Evolutionary conservation across 1,140 invertebrate genomes (phyloP).

Genomic region (Colletes latitarsis): DNA sequence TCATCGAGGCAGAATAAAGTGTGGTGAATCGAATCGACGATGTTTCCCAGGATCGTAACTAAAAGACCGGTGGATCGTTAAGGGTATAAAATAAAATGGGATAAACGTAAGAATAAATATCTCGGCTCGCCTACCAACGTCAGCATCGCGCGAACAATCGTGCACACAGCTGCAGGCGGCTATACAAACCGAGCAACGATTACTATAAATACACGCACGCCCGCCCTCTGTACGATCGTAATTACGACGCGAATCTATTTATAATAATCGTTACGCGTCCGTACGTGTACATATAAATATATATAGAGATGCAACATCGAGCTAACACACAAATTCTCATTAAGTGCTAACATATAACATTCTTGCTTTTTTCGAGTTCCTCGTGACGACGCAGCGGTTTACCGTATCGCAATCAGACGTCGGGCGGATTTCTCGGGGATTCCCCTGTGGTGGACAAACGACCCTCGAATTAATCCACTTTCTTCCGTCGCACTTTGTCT

Average conservation of each 20-base stretch:
- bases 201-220: slow-evolving; percentile 45
- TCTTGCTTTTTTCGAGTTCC: slow-evolving; percentile 63
- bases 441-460: slow-evolving; percentile 55
- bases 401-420: slow-evolving; percentile 68
- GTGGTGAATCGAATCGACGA: neutral
- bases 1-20: no score
- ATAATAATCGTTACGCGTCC: slow-evolving; percentile 12
- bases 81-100: neutral
- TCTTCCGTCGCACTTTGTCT: slow-evolving; percentile 5
- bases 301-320: slow-evolving; percentile 66
- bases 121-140: slow-evolving; percentile 67
- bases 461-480: slow-evolving; percentile 50
- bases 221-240: slow-evolving; percentile 26
- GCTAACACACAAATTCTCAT: slow-evolving; percentile 66
- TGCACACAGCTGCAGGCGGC: slow-evolving; percentile 78
- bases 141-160: slow-evolving; percentile 74
- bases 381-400: slow-evolving; percentile 52
- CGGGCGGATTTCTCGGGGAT: slow-evolving; percentile 62
- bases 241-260: slow-evolving; percentile 24
- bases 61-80: no score
- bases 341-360: slow-evolving; percentile 60
- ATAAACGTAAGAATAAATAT: slow-evolving; percentile 4
- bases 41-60: neutral
- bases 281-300: slow-evolving; percentile 7
- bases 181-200: slow-evolving; percentile 67